Evolutionary conservation across 2,888 invertebrate species (phyloP).

Genomic region (Lagria hirta): DNA sequence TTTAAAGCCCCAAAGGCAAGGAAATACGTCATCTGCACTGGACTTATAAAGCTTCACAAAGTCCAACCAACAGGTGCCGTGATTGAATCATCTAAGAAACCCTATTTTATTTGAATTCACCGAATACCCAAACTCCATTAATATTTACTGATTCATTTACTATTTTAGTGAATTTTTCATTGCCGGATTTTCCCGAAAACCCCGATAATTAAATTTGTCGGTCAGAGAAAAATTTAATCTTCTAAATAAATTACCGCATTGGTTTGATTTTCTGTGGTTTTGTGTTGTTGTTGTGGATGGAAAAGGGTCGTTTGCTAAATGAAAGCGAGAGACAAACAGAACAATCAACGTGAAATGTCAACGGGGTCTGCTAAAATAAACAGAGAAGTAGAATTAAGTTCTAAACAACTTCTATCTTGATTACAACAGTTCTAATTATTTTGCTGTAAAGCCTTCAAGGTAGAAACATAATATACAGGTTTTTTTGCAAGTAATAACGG

Average conservation of each 20-base stretch:
- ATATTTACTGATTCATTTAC: no score
- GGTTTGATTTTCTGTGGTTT: slow-evolving; percentile 8
- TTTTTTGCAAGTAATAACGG: not conserved
- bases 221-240: slow-evolving; percentile 7
- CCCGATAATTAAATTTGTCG: slow-evolving; percentile 14
- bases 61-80: slow-evolving; percentile 30
- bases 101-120: no score
- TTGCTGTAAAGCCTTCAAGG: no score
- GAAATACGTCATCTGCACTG: slow-evolving; percentile 33
- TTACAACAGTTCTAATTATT: no score
- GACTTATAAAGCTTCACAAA: slow-evolving; percentile 24
- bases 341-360: slow-evolving; percentile 26
- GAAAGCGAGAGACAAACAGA: slow-evolving; percentile 18
- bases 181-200: no score
- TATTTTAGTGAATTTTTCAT: no score
- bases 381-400: no score
- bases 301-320: slow-evolving; percentile 9
- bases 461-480: no score
- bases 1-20: slow-evolving; percentile 5
- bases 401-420: no score
- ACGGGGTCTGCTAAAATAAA: slow-evolving; percentile 13
- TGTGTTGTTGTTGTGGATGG: slow-evolving; percentile 13
- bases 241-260: slow-evolving; percentile 11
- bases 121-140: no score
- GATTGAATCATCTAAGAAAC: slow-evolving; percentile 21